Evolutionary conservation across 1,140 invertebrate species (phyloP).

Genomic region (Antheraea pernyi): DNA sequence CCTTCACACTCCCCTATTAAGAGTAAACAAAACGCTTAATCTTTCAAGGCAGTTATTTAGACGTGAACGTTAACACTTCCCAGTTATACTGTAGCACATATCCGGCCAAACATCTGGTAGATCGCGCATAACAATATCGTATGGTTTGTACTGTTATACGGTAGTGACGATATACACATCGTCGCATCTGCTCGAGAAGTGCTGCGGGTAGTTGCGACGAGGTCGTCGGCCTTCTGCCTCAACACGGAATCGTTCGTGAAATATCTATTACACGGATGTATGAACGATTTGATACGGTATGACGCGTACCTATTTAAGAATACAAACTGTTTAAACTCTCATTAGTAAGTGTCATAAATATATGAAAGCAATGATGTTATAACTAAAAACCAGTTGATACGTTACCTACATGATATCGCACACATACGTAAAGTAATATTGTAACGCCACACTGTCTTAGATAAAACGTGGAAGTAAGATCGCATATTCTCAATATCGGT

Average conservation of each 20-base stretch:
- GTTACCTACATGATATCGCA: too few relatives aligned
- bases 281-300: background rate
- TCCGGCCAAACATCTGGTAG: conserved; percentile 9
- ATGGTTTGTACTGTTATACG: background rate
- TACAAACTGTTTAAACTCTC: background rate
- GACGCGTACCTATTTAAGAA: background rate
- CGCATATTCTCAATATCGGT: too few relatives aligned
- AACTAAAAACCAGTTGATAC: too few relatives aligned
- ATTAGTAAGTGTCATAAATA: too few relatives aligned
- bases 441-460: too few relatives aligned
- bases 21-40: background rate
- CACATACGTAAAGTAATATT: too few relatives aligned
- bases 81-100: background rate
- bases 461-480: too few relatives aligned
- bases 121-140: background rate
- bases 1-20: too few relatives aligned
- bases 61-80: background rate
- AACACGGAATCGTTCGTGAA: conserved; percentile 5
- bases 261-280: conserved; percentile 1
- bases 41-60: background rate
- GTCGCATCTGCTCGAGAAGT: conserved; percentile 6
- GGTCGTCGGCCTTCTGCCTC: conserved; percentile 2
- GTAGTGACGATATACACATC: conserved; percentile 2
- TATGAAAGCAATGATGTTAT: too few relatives aligned
- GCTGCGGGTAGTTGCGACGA: background rate